Percentiles rank a stretch among this genome's conserved stretches.
These are phyloP conservation scores for Bostrychus sinensis DNA, from an alignment of 2,113 vertebrate species.

Conservation along the genomic window DNA sequence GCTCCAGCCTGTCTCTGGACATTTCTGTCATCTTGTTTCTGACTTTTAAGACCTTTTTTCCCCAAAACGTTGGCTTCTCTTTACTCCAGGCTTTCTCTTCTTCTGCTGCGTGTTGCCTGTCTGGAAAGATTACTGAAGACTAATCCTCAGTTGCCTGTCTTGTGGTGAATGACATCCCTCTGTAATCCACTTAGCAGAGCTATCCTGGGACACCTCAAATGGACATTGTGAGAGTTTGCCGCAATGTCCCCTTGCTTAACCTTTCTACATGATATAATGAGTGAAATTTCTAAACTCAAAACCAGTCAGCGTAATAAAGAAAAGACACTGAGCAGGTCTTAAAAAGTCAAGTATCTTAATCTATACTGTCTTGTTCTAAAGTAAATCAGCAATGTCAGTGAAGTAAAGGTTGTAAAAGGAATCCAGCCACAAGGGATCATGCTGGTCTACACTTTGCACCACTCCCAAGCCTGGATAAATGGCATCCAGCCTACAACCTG, in stretches of 20 bases:
- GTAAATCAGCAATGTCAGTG: no score
- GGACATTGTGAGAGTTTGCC: conserved; percentile 25
- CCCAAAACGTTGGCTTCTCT: no score
- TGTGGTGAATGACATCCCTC: conserved; percentile 40
- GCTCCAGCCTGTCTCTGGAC: conserved; percentile 88
- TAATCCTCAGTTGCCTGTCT: conserved; percentile 55
- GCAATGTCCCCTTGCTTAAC: conserved; percentile 22
- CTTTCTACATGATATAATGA: neutral
- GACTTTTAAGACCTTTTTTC: neutral
- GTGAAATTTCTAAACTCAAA: neutral
- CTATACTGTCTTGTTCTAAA: no score
- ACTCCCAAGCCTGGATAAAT: no score
- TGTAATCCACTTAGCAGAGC: conserved; percentile 75
- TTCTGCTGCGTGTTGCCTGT: conserved; percentile 2
- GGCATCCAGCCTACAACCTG: no score
- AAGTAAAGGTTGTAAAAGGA: no score
- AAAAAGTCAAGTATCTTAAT: conserved; percentile 48
- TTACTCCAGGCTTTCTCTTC: neutral
- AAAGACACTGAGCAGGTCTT: conserved; percentile 1
- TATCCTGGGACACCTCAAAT: conserved; percentile 67
- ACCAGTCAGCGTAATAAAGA: neutral
- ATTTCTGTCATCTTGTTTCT: conserved; percentile 55
- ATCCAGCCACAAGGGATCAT: no score
- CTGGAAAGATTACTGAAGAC: conserved; percentile 31
- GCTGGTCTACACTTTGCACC: no score